Percentiles rank a stretch among this genome's conserved stretches.
These are phyloP conservation scores for Synergus laeviventris DNA, from an alignment of 2,888 invertebrate genomes.

Conservation along the genomic window DNA sequence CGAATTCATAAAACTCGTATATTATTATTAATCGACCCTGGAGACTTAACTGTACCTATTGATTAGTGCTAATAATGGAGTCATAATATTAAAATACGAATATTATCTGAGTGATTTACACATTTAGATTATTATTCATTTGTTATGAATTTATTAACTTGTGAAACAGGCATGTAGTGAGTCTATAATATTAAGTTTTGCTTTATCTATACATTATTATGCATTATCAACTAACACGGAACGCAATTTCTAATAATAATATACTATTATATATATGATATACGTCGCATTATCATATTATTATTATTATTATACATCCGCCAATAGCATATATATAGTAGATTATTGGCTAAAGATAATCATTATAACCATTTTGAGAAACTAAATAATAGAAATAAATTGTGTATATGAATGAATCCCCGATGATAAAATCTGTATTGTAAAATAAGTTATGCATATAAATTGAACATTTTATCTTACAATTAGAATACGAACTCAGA, in stretches of 20 bases:
- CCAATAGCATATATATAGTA: too few species aligned
- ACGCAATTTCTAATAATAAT: too few species aligned
- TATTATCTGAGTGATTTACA: not conserved
- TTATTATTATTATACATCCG: too few species aligned
- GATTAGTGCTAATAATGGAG: slow-evolving; percentile 10
- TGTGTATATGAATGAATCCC: not conserved
- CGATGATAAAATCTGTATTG: not conserved
- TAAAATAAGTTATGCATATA: not conserved
- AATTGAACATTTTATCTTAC: not conserved
- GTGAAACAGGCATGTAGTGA: not conserved
- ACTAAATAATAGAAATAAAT: too few species aligned
- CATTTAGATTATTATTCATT: slow-evolving; percentile 16
- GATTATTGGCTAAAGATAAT: too few species aligned
- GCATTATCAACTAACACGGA: not conserved
- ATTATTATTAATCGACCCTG: slow-evolving; percentile 12
- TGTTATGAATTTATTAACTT: slow-evolving; percentile 36
- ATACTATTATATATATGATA: too few species aligned
- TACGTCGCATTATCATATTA: too few species aligned
- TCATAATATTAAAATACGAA: slow-evolving; percentile 12
- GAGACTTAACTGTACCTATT: not conserved
- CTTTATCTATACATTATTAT: not conserved
- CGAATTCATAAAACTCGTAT: not conserved
- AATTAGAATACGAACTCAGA: not conserved
- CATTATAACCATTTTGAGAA: too few species aligned
- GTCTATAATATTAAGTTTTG: not conserved